Evolutionary conservation across 2,113 vertebrate species (phyloP).

Genomic region (Dasyurus viverrinus): DNA sequence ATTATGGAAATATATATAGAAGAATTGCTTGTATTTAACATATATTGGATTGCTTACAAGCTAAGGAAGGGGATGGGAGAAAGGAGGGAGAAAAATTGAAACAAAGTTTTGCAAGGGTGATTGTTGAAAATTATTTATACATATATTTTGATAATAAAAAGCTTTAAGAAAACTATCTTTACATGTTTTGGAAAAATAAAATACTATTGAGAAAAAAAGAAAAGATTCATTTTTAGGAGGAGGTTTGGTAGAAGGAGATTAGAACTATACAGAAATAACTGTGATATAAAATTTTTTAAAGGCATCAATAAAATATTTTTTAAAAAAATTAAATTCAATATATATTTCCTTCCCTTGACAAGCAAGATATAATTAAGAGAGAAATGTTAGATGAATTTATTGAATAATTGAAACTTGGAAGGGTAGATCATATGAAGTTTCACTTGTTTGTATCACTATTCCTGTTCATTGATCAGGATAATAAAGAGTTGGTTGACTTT

Average conservation of each 20-base stretch:
- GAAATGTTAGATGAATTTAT: background rate
- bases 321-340: background rate
- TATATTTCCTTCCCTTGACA: background rate
- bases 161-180: no score
- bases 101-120: no score
- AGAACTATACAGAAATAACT: background rate
- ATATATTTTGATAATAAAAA: no score
- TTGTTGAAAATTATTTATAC: no score
- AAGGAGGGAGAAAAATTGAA: no score
- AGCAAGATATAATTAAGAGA: background rate
- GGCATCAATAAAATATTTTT: background rate
- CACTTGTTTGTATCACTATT: background rate
- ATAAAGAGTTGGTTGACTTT: constrained; percentile 11
- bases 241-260: background rate
- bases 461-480: background rate
- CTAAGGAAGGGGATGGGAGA: no score
- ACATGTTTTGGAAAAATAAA: no score
- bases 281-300: background rate
- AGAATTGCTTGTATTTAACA: no score
- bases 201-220: background rate
- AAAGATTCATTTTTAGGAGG: background rate
- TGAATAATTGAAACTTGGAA: background rate
- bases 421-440: background rate
- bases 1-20: no score
- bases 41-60: no score